These are phyloP conservation scores for Holocentrus rufus DNA, from an alignment of 2,797 vertebrate genomes.

Conservation along the genomic window DNA sequence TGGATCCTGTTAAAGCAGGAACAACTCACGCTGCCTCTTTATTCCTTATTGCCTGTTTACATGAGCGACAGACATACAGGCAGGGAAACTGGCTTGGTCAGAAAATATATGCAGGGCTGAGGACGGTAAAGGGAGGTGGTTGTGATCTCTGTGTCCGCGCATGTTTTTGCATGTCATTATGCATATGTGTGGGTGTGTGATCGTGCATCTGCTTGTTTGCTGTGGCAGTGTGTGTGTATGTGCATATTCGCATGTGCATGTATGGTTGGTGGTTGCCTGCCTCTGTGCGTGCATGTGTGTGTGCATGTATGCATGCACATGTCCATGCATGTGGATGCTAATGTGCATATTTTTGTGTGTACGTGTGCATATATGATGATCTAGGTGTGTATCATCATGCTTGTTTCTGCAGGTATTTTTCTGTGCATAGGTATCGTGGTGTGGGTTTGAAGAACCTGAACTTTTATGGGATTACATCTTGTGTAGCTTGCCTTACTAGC, in stretches of 20 bases:
- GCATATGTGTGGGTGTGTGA: conserved; percentile 49
- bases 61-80: conserved; percentile 43
- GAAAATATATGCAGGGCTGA: conserved; percentile 33
- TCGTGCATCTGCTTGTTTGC: conserved; percentile 43
- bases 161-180: conserved; percentile 59
- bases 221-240: conserved; percentile 41
- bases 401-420: neutral
- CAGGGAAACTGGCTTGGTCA: conserved; percentile 49
- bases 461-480: neutral
- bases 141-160: conserved; percentile 30
- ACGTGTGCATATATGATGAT: neutral
- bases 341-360: conserved; percentile 2
- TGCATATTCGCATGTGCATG: neutral
- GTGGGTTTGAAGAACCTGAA: neutral
- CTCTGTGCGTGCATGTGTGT: neutral
- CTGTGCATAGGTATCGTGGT: conserved; percentile 1
- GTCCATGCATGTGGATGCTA: neutral
- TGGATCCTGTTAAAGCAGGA: conserved; percentile 66
- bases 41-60: conserved; percentile 54
- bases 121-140: conserved; percentile 18
- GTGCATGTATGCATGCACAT: too few species aligned
- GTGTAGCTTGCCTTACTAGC: neutral
- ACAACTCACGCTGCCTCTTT: conserved; percentile 44
- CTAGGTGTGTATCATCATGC: neutral
- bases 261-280: too few species aligned